A percentile compares a stretch with the other conserved stretches of the same genome.
Evolutionary conservation across 1,140 invertebrate species (phyloP).

Genomic region (Drosophila truncata): DNA sequence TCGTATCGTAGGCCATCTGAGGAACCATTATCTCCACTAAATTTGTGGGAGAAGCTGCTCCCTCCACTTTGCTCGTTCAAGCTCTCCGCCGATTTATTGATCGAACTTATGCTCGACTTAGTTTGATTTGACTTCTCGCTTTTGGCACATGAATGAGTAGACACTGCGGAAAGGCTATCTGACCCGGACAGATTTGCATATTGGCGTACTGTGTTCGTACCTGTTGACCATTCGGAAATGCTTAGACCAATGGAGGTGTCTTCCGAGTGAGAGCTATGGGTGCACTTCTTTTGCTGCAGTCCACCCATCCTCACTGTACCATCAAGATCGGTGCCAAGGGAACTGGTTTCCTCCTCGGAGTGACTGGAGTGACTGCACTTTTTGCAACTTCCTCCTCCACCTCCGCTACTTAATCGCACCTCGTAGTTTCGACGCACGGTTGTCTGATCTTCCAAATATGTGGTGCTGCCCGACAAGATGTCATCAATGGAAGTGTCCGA

Average conservation of each 20-base stretch:
- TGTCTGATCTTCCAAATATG: conserved; percentile 83
- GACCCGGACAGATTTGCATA: conserved; percentile 90
- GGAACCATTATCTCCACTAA: conserved; percentile 83
- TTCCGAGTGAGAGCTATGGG: conserved; percentile 92
- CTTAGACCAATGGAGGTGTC: conserved; percentile 93
- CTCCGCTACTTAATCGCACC: conserved; percentile 81
- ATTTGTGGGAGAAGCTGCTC: conserved; percentile 81
- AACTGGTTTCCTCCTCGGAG: conserved; percentile 89
- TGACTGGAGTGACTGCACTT: conserved; percentile 88
- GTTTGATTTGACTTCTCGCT: conserved; percentile 88
- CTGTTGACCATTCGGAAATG: conserved; percentile 94
- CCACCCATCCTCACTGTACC: conserved; percentile 91
- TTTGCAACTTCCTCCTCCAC: conserved; percentile 85
- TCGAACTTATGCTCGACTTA: conserved; percentile 86
- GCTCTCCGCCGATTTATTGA: conserved; percentile 84
- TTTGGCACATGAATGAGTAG: conserved; percentile 86
- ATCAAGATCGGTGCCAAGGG: conserved; percentile 90
- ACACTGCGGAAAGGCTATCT: conserved; percentile 87
- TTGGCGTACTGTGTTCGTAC: conserved; percentile 91
- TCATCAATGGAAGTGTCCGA: conserved; percentile 88
- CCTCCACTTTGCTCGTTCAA: conserved; percentile 79
- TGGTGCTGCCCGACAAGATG: conserved; percentile 86
- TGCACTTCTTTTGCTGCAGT: conserved; percentile 90
- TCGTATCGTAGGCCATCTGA: conserved; percentile 86
- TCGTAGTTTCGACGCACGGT: conserved; percentile 80